Conservation (phyloP, 2,113 vertebrate genomes). For the Ictidomys tridecemlineatus region DNA sequence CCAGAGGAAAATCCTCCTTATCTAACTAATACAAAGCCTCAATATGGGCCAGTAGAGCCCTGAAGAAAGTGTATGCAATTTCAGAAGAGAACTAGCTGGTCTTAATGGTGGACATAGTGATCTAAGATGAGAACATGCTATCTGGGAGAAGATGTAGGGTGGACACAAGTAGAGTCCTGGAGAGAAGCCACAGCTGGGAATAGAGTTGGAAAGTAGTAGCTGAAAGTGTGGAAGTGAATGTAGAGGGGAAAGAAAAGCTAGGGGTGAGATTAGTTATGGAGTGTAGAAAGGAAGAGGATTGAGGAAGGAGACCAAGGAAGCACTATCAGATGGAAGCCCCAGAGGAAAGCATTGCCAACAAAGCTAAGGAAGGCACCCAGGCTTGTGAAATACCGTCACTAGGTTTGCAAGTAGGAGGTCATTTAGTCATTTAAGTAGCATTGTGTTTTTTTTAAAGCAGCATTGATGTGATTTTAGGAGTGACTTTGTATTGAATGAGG, state of each 20-base stretch:
- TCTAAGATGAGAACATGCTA: background rate
- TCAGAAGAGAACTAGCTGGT: background rate
- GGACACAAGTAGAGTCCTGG: background rate
- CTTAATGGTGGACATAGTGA: background rate
- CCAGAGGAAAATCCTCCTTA: background rate
- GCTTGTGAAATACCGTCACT: background rate
- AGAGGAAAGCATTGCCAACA: background rate
- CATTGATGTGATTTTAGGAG: background rate
- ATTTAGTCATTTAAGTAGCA: background rate
- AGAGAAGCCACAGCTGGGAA: background rate
- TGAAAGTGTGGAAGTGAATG: background rate
- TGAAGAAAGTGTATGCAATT: background rate
- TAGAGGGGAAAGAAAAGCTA: background rate
- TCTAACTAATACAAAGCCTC: background rate
- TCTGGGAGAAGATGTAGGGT: background rate
- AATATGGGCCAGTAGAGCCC: background rate
- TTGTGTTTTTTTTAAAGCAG: background rate
- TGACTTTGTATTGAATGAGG: background rate
- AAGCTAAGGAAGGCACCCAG: background rate
- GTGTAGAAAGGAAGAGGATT: background rate
- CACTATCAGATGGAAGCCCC: background rate
- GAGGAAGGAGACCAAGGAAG: background rate
- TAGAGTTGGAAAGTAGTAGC: background rate
- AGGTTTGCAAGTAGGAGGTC: background rate
- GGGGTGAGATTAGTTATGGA: background rate